These are phyloP conservation scores for Exaiptasia diaphana DNA, from an alignment of 64 coral and sea anemone genomes.

Conservation along the genomic window DNA sequence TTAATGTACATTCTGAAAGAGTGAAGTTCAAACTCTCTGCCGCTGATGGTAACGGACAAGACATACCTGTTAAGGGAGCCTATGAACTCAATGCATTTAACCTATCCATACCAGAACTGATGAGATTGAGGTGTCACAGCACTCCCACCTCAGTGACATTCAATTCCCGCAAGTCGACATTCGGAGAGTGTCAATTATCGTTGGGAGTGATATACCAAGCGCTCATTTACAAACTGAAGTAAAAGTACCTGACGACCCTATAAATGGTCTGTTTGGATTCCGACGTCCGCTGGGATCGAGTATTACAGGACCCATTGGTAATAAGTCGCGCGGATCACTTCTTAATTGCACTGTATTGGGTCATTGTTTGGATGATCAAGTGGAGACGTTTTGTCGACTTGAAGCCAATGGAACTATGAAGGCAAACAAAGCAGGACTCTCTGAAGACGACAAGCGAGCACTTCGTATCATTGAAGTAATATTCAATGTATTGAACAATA, in stretches of 20 bases:
- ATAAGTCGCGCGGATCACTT: not conserved
- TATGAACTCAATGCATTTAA: slow-evolving; percentile 44
- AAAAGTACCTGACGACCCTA: slow-evolving; percentile 17
- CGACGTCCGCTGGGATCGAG: slow-evolving; percentile 33
- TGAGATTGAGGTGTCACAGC: slow-evolving; percentile 10
- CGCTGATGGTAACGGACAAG: slow-evolving; percentile 16
- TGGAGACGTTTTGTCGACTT: slow-evolving; percentile 25
- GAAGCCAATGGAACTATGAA: not conserved
- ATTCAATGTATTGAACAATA: too few relatives aligned
- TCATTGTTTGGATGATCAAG: not conserved
- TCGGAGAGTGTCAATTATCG: slow-evolving; percentile 46
- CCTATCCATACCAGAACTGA: not conserved
- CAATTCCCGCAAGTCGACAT: slow-evolving; percentile 53
- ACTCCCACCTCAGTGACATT: slow-evolving; percentile 7
- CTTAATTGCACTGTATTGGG: slow-evolving; percentile 26
- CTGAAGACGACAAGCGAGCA: slow-evolving; percentile 36
- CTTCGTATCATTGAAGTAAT: slow-evolving; percentile 49
- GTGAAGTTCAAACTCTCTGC: slow-evolving; percentile 31
- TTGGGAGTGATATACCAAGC: slow-evolving; percentile 44
- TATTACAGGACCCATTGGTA: not conserved
- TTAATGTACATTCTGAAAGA: slow-evolving; percentile 19
- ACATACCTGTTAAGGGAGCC: slow-evolving; percentile 19
- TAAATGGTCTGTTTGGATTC: slow-evolving; percentile 42
- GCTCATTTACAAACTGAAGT: slow-evolving; percentile 54
- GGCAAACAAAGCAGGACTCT: not conserved